These are phyloP conservation scores for Marmota monax DNA, from an alignment of 2,113 vertebrate genomes.

Conservation along the genomic window DNA sequence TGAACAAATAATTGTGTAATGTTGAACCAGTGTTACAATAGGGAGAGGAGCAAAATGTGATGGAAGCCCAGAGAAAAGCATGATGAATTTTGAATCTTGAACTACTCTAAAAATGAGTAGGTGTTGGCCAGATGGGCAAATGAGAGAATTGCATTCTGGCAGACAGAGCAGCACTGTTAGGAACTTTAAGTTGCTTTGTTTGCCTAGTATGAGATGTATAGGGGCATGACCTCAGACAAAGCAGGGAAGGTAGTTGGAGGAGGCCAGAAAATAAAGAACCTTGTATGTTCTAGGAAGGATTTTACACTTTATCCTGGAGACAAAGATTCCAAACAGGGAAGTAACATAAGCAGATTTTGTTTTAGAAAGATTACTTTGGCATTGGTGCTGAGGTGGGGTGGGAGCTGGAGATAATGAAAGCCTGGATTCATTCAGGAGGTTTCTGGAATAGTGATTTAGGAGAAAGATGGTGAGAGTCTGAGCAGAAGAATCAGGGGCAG, in stretches of 20 bases:
- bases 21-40: constrained; percentile 41
- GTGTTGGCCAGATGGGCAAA: constrained; percentile 70
- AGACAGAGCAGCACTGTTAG: constrained; percentile 70
- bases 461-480: not conserved
- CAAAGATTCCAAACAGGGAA: constrained; percentile 68
- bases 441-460: constrained; percentile 40
- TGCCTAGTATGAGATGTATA: constrained; percentile 63
- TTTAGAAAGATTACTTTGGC: constrained; percentile 71
- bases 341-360: constrained; percentile 70
- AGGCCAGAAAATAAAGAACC: constrained; percentile 66
- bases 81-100: constrained; percentile 67
- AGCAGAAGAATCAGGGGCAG: not conserved
- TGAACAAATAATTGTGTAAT: constrained; percentile 18
- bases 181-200: constrained; percentile 69
- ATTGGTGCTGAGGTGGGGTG: not conserved
- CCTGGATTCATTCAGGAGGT: not conserved
- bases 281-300: constrained; percentile 70
- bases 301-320: constrained; percentile 66
- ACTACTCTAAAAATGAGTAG: constrained; percentile 51
- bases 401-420: constrained; percentile 28
- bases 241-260: constrained; percentile 60
- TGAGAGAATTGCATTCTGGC: constrained; percentile 58
- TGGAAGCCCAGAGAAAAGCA: constrained; percentile 39
- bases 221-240: constrained; percentile 56
- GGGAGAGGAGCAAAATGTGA: constrained; percentile 27